A percentile compares a stretch with the other conserved stretches of the same genome.
Conservation (phyloP, 2,888 invertebrate genomes). For the Ptilodon capucinus region DNA sequence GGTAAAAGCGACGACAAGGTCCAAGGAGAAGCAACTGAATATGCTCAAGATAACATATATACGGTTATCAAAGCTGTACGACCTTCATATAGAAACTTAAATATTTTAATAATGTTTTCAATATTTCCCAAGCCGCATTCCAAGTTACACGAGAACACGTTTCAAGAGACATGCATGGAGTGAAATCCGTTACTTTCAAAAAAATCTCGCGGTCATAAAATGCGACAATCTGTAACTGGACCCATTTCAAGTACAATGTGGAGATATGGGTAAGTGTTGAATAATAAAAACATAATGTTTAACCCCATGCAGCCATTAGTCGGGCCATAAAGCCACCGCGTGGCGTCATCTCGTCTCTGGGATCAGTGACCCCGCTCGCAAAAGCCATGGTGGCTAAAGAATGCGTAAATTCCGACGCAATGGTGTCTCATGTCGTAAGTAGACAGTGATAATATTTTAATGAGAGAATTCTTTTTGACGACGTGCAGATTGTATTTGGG, state of each 20-base stretch:
- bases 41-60: background rate
- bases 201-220: conserved; percentile 7
- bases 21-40: background rate
- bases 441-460: background rate
- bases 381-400: conserved; percentile 41
- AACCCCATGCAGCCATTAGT: conserved; percentile 35
- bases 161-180: background rate
- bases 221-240: conserved; percentile 3
- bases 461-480: background rate
- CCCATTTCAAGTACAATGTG: conserved; percentile 9
- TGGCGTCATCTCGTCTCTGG: conserved; percentile 57
- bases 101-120: background rate
- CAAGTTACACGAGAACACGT: background rate
- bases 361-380: conserved; percentile 60
- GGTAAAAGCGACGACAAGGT: background rate
- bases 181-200: background rate
- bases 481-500: no score
- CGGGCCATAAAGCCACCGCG: conserved; percentile 36
- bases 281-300: conserved; percentile 26
- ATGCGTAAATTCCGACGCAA: conserved; percentile 26
- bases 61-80: no score
- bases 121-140: background rate
- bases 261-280: conserved; percentile 11
- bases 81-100: background rate
- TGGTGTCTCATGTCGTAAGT: conserved; percentile 5